phyloP scores from a whole-genome alignment of 2,888 invertebrate genomes.

The Strigamia crassipes region DNA sequence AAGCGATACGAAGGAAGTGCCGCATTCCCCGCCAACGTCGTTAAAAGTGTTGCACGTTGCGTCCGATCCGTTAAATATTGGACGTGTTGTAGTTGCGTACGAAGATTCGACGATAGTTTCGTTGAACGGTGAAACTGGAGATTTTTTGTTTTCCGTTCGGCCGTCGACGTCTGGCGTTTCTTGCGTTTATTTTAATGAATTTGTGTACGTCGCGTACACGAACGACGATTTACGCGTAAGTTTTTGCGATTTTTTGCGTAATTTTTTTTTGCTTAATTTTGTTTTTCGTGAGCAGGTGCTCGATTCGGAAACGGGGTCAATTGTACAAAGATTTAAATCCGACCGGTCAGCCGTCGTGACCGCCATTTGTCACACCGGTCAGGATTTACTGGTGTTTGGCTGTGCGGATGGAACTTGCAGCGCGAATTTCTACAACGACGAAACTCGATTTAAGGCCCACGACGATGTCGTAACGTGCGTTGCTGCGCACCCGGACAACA shows the following conservation, averaged over 20 bases:
- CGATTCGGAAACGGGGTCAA: not conserved
- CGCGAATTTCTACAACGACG: not conserved
- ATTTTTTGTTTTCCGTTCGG: not conserved
- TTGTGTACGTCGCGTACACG: not conserved
- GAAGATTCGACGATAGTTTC: not conserved
- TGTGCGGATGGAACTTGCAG: not conserved
- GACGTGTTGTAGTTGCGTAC: not conserved
- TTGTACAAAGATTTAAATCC: not conserved
- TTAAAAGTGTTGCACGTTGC: not conserved
- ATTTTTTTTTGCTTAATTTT: not conserved
- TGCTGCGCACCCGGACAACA: not conserved
- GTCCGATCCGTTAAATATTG: not conserved
- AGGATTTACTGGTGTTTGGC: not conserved
- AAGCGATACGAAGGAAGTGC: not conserved
- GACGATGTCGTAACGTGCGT: not conserved
- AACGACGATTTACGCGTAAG: not conserved
- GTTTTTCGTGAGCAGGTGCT: not conserved
- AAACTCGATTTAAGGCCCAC: not conserved
- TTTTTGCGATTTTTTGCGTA: not conserved
- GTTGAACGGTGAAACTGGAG: not conserved
- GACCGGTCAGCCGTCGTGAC: too few relatives aligned
- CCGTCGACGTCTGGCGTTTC: not conserved
- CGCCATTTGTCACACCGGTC: not conserved
- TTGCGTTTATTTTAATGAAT: not conserved
- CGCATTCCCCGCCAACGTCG: not conserved